These are phyloP conservation scores for Rhynchomys soricoides DNA, from an alignment of 2,113 vertebrate species.

Conservation along the genomic window DNA sequence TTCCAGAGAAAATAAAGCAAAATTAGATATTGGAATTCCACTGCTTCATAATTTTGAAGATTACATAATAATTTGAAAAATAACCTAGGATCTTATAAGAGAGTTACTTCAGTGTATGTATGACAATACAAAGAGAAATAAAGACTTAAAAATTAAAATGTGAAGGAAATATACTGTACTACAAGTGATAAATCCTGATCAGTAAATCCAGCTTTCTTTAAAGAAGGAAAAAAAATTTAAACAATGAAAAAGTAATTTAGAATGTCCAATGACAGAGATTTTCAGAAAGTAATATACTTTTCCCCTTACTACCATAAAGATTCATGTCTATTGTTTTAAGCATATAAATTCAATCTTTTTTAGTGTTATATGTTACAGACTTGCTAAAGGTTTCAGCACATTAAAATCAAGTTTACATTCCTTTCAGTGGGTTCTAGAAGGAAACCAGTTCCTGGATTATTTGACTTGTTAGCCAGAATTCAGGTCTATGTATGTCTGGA, in stretches of 20 bases:
- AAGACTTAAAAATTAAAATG: not conserved
- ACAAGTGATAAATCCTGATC: not conserved
- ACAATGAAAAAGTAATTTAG: not conserved
- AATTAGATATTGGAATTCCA: not conserved
- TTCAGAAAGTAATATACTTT: not conserved
- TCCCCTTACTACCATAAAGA: not conserved
- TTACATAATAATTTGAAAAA: not conserved
- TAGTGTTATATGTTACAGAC: not conserved
- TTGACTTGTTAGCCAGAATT: not conserved
- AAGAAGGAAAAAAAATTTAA: slow-evolving; percentile 12
- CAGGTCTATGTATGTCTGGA: not conserved
- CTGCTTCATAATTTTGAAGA: not conserved
- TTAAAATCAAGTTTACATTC: not conserved
- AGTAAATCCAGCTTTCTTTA: not conserved
- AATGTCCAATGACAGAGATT: not conserved
- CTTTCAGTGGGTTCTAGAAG: not conserved
- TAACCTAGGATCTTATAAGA: not conserved
- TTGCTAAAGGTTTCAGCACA: not conserved
- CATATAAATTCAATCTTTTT: not conserved
- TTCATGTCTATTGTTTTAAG: not conserved
- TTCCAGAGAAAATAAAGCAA: not conserved
- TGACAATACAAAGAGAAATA: not conserved
- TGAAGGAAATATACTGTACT: not conserved
- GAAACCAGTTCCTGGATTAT: not conserved
- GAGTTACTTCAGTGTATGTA: not conserved